phyloP scores from a whole-genome alignment of 2,113 vertebrate species.

The Pelecanus crispus region DNA sequence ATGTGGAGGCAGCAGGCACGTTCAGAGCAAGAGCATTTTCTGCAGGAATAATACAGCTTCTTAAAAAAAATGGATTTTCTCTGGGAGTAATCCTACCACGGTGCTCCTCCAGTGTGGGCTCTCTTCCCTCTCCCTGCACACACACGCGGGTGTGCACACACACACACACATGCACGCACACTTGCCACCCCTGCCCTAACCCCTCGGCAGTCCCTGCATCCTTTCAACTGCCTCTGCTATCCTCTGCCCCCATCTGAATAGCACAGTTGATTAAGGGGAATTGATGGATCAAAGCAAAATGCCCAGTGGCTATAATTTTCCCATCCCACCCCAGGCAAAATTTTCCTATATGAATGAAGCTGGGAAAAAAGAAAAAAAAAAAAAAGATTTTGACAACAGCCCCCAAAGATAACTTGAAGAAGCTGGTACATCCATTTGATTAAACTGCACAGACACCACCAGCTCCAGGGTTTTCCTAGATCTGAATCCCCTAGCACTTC shows the following conservation, averaged over 20 bases:
- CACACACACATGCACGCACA: too few relatives aligned
- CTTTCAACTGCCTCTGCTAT: conserved; percentile 7
- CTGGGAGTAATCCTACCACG: not conserved
- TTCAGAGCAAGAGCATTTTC: not conserved
- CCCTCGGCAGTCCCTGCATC: not conserved
- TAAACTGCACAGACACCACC: not conserved
- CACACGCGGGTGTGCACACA: rapidly evolving
- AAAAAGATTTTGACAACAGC: not conserved
- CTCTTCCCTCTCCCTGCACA: not conserved
- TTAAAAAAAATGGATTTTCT: not conserved
- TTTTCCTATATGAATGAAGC: not conserved
- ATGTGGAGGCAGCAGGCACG: rapidly evolving
- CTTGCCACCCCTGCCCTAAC: not conserved
- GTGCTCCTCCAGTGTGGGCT: not conserved
- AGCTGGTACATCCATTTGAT: conserved; percentile 14
- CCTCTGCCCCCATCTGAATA: conserved; percentile 33
- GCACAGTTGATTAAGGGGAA: conserved; percentile 11
- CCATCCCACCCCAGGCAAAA: conserved; percentile 40
- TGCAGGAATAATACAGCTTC: not conserved
- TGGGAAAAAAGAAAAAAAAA: not conserved
- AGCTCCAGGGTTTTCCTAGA: conserved; percentile 34
- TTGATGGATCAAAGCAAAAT: conserved; percentile 57
- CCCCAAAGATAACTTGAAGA: conserved; percentile 3
- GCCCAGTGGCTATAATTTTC: conserved; percentile 49
- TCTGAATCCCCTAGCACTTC: not conserved